Evolutionary conservation across 2,113 vertebrate genomes (phyloP).

Genomic region (Pluvialis apricaria): DNA sequence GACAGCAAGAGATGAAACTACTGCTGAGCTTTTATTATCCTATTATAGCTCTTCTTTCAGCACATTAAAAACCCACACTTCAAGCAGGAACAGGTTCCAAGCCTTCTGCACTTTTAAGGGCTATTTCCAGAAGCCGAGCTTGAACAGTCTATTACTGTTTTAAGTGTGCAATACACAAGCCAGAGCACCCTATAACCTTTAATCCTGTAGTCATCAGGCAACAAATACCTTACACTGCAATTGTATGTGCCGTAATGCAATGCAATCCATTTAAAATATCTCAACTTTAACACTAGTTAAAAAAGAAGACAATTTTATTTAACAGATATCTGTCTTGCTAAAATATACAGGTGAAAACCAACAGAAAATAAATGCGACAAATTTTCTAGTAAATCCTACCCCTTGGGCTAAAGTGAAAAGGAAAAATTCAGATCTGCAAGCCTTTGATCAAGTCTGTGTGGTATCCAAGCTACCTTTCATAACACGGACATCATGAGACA

Average conservation of each 20-base stretch:
- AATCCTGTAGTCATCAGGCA: neutral
- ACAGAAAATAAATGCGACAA: neutral
- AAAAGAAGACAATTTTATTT: neutral
- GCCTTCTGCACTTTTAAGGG: neutral
- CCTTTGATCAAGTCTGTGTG: neutral
- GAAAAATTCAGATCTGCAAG: neutral
- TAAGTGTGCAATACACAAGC: neutral
- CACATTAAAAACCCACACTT: constrained; percentile 27
- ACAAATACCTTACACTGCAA: neutral
- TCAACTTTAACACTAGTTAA: neutral
- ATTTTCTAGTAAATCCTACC: neutral
- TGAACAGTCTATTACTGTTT: neutral
- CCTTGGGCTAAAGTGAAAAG: neutral
- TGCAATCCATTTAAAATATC: neutral
- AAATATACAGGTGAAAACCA: neutral
- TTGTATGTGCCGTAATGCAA: neutral
- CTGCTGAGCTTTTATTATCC: constrained; percentile 35
- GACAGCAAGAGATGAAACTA: constrained; percentile 4
- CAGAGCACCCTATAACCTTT: constrained; percentile 17
- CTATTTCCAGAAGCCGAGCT: constrained; percentile 22
- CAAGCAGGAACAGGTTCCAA: constrained; percentile 6
- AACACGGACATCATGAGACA: neutral
- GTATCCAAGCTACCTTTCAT: neutral
- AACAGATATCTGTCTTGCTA: neutral
- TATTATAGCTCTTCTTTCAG: constrained; percentile 26